These are phyloP conservation scores for Macaria liturata DNA, from an alignment of 2,888 invertebrate genomes.

Conservation along the genomic window DNA sequence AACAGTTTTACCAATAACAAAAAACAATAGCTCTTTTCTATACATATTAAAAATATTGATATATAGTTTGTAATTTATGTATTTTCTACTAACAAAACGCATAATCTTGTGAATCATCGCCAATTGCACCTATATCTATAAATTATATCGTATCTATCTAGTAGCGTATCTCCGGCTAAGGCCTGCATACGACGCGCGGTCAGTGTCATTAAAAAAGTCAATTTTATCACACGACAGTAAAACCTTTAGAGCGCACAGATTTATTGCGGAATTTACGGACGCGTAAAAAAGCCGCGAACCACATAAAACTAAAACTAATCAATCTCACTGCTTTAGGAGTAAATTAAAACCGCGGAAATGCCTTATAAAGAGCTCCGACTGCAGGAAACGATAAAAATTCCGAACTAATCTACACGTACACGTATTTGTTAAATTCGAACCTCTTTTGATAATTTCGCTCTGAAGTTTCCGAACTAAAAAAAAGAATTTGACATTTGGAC, in stretches of 20 bases:
- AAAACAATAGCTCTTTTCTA: too few species aligned
- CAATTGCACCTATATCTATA: too few species aligned
- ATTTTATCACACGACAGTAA: slow-evolving; percentile 36
- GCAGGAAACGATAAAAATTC: slow-evolving; percentile 68
- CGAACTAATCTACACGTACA: slow-evolving; percentile 32
- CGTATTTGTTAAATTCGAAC: slow-evolving; percentile 30
- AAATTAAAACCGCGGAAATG: slow-evolving; percentile 47
- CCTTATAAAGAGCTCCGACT: slow-evolving; percentile 44
- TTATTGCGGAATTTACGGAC: slow-evolving; percentile 32
- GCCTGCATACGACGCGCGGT: slow-evolving; percentile 19
- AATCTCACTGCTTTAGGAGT: slow-evolving; percentile 28
- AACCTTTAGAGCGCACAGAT: slow-evolving; percentile 32
- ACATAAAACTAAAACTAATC: slow-evolving; percentile 32
- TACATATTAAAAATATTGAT: too few species aligned
- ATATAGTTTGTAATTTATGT: too few species aligned
- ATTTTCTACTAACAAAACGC: too few species aligned
- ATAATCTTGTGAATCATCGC: too few species aligned
- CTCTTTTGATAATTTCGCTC: slow-evolving; percentile 41
- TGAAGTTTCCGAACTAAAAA: slow-evolving; percentile 43
- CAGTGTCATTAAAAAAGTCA: slow-evolving; percentile 36
- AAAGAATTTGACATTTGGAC: slow-evolving; percentile 29
- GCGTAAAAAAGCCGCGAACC: slow-evolving; percentile 31
- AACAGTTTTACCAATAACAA: too few species aligned
- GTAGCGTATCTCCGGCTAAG: too few species aligned
- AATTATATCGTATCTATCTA: too few species aligned